Conservation (phyloP, 2,113 vertebrate genomes). For the Phocoena sinus region DNA sequence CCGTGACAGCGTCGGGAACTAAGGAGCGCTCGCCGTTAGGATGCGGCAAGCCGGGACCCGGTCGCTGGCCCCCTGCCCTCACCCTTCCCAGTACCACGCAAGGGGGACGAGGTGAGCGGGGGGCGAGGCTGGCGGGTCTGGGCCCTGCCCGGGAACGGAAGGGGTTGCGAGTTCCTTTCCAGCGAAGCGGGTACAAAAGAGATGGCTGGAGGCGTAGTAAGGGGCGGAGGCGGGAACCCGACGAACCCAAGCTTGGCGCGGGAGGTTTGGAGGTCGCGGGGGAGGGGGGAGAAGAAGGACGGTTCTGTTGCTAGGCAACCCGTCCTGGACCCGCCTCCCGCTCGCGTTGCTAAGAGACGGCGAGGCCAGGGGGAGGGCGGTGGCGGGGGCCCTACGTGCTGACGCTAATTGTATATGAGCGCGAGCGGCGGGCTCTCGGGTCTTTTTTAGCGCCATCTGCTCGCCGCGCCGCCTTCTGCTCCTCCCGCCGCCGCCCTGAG, state of each 20-base stretch:
- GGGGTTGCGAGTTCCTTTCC: background rate
- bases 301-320: slow-evolving; percentile 46
- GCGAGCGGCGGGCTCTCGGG: slow-evolving; percentile 91
- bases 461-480: slow-evolving; percentile 85
- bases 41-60: fast-evolving
- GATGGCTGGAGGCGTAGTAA: background rate
- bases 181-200: background rate
- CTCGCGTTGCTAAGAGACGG: slow-evolving; percentile 80
- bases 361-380: slow-evolving; percentile 61
- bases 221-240: background rate
- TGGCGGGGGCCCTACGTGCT: slow-evolving; percentile 84
- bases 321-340: slow-evolving; percentile 74
- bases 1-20: background rate
- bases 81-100: background rate
- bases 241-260: background rate
- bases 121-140: no score
- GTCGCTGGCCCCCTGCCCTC: background rate
- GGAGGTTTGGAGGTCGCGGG: background rate
- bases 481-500: slow-evolving; percentile 70
- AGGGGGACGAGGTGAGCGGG: background rate
- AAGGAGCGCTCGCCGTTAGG: background rate
- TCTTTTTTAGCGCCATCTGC: slow-evolving; percentile 91
- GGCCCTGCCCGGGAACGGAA: background rate
- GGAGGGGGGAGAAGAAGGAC: background rate
- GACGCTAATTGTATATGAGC: slow-evolving; percentile 96